Conservation (phyloP, 2,113 vertebrate species). For the Daubentonia madagascariensis region DNA sequence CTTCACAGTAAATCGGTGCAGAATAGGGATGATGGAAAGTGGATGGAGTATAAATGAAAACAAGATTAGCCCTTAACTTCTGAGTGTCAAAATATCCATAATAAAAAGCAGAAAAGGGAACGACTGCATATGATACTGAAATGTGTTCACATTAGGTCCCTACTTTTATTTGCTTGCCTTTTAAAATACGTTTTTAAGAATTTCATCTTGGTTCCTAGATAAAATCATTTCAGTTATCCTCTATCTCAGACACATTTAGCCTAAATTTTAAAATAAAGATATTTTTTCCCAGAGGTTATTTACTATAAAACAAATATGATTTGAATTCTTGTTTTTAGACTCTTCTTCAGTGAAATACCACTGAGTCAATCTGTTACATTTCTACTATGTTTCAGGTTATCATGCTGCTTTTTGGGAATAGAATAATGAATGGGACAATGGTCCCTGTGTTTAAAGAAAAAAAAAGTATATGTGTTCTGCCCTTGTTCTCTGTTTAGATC, state of each 20-base stretch:
- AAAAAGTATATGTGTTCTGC: background rate
- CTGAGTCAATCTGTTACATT: background rate
- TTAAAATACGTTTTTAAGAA: conserved; percentile 5
- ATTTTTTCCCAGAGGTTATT: conserved; percentile 12
- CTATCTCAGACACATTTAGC: background rate
- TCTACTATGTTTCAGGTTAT: background rate
- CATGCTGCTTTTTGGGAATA: background rate
- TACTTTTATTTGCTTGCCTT: conserved; percentile 23
- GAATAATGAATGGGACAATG: background rate
- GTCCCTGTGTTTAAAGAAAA: background rate
- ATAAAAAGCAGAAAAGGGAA: background rate
- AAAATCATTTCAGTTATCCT: conserved; percentile 13
- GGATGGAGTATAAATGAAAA: background rate
- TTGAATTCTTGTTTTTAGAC: background rate
- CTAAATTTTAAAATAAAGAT: conserved; percentile 4
- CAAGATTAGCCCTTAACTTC: background rate
- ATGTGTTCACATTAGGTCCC: background rate
- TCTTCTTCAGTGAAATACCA: background rate
- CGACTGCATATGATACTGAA: background rate
- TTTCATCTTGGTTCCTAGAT: background rate
- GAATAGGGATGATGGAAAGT: background rate
- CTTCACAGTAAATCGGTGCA: background rate
- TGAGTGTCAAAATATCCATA: background rate
- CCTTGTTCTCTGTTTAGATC: background rate
- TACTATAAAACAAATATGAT: background rate